A percentile compares a stretch with the other conserved stretches of the same genome.
These are phyloP conservation scores for Sporophila hypoxantha DNA, from an alignment of 2,113 vertebrate species.

Conservation along the genomic window DNA sequence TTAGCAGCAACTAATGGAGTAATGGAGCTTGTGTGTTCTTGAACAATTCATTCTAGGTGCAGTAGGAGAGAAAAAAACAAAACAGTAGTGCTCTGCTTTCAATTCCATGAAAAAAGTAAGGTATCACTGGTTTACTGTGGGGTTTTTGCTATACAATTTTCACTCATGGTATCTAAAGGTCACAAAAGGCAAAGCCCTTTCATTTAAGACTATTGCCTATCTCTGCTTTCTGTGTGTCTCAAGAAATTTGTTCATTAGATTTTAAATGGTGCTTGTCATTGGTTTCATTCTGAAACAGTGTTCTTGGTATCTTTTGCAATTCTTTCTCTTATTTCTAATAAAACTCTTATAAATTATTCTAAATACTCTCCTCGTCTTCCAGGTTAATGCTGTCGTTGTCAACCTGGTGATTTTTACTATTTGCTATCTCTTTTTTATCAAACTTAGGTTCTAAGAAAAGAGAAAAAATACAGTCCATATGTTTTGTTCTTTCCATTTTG, in stretches of 20 bases:
- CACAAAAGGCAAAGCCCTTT: not conserved
- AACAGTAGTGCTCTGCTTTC: not conserved
- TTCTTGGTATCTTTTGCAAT: not conserved
- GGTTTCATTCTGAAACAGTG: not conserved
- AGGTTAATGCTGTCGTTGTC: not conserved
- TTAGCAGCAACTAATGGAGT: not conserved
- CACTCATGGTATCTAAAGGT: not conserved
- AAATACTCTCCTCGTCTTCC: not conserved
- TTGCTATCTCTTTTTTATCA: not conserved
- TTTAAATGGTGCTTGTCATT: not conserved
- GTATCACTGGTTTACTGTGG: not conserved
- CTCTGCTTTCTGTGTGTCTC: not conserved
- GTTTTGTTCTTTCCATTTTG: not conserved
- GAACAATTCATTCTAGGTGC: not conserved
- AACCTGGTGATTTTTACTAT: not conserved
- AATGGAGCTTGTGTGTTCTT: not conserved
- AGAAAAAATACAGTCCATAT: not conserved
- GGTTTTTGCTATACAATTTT: not conserved
- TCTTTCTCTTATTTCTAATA: not conserved
- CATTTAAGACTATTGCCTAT: not conserved
- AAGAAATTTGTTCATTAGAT: not conserved
- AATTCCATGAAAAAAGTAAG: not conserved
- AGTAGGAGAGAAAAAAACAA: not conserved
- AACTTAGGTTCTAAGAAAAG: not conserved
- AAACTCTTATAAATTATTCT: not conserved